Percentiles rank a stretch among this genome's conserved stretches.
Evolutionary conservation across 1,140 invertebrate genomes (phyloP).

Genomic region (Diuraphis noxia): DNA sequence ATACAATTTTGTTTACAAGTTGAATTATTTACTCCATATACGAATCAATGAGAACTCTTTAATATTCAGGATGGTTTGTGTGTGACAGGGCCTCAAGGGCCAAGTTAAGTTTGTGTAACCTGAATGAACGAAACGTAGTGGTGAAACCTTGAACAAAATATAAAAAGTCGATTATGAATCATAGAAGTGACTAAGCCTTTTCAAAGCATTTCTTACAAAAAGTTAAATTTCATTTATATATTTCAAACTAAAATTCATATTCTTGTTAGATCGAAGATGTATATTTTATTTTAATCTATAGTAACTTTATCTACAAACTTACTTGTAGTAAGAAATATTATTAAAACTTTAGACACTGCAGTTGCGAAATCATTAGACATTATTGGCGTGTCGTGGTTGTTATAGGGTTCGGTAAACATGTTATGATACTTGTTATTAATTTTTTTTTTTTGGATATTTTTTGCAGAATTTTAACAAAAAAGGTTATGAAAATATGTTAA

Average conservation of each 20-base stretch:
- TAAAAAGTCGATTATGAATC: not conserved
- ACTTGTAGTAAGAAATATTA: too few relatives aligned
- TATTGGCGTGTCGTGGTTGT: too few relatives aligned
- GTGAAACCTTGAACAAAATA: not conserved
- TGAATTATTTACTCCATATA: not conserved
- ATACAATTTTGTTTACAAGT: not conserved
- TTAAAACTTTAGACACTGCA: too few relatives aligned
- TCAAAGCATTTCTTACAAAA: not conserved
- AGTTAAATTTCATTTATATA: not conserved
- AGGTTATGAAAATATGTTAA: too few relatives aligned
- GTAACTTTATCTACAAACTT: too few relatives aligned
- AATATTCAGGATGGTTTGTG: not conserved
- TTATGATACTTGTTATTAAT: too few relatives aligned
- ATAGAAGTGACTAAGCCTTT: not conserved
- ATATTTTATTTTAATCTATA: too few relatives aligned
- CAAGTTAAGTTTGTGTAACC: not conserved
- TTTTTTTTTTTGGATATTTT: too few relatives aligned
- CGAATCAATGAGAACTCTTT: not conserved
- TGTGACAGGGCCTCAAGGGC: not conserved
- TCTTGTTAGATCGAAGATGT: not conserved
- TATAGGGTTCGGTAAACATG: too few relatives aligned
- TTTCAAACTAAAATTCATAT: not conserved
- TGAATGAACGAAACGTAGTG: not conserved
- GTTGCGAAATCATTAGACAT: too few relatives aligned
- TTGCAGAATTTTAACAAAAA: too few relatives aligned